Evolutionary conservation across 1,140 invertebrate genomes (phyloP).

Genomic region (Eulimnadia texana): DNA sequence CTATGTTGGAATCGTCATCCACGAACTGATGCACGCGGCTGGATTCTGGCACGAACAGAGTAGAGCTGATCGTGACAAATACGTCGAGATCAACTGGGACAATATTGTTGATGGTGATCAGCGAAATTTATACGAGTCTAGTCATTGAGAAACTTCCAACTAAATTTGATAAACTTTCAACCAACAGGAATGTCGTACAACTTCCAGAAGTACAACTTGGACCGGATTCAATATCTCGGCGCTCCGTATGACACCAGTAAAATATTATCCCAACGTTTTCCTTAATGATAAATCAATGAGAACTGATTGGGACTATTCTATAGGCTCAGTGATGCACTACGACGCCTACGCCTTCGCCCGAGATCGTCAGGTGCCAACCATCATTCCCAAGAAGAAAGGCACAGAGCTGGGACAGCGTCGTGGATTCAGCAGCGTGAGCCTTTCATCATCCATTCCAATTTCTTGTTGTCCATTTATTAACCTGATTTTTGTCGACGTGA

Average conservation of each 20-base stretch:
- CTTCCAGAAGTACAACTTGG: slow-evolving; percentile 31
- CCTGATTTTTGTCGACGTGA: background rate
- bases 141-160: background rate
- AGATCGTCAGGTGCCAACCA: slow-evolving; percentile 34
- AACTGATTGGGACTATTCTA: background rate
- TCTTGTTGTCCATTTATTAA: background rate
- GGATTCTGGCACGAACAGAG: slow-evolving; percentile 55
- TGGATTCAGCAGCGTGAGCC: slow-evolving; percentile 27
- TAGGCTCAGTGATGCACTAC: slow-evolving; percentile 38
- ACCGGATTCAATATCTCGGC: slow-evolving; percentile 29
- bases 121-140: slow-evolving; percentile 19
- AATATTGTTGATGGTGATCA: slow-evolving; percentile 46
- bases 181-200: slow-evolving; percentile 30
- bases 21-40: slow-evolving; percentile 47
- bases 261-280: too few species aligned
- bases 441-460: background rate
- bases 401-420: slow-evolving; percentile 33
- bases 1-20: slow-evolving; percentile 39
- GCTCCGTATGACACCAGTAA: slow-evolving; percentile 36
- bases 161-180: background rate
- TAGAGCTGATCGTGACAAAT: slow-evolving; percentile 45
- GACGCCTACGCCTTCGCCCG: slow-evolving; percentile 36
- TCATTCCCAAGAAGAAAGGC: slow-evolving; percentile 29
- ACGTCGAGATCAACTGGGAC: slow-evolving; percentile 41
- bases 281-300: too few species aligned